Evolutionary conservation across 1,140 invertebrate species (phyloP), one percentile per base, ranked within the genome.

Genomic region (Drosophila cardini): DNA sequence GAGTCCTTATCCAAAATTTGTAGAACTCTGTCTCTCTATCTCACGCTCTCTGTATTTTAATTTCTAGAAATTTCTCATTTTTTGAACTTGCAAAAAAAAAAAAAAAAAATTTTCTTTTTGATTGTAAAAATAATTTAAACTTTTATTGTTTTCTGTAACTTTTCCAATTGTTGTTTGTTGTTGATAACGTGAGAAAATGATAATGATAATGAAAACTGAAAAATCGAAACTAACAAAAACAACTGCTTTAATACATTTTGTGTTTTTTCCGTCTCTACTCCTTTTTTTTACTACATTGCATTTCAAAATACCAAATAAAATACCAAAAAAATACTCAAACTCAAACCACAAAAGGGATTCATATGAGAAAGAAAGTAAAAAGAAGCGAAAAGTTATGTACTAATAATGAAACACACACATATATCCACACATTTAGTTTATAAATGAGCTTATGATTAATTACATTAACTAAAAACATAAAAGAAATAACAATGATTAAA

Each of bases 291-390:
- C 21, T 90, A 90, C 85, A 89, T 89, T 89, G 85, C 84, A 89
- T 89, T 89, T 90, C 45, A 53, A 61, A 55, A 52, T 34, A 15
- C 21, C 21, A 26, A 26, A 26, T 4, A 60, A 45, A 45, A 16
- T 18, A 45, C 15, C n/a, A 52, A 58, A 57, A 50, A 21, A 15
- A 60, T n/a, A 42, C 38, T 42, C 11, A 57, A 53, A 53, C 62
- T 43, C 18, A 60, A 30, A 84, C 80, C 82, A 85, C 83, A 90
- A 90, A 90, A 91, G 90, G 90, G 87, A 91, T 75, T 91, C 90
- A 82, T 82, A 91, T 87, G 90, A 91, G 80, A 91, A 91, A 91
- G 90, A 91, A 91, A 91, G 86, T 89, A 91, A 91, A 90, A 91
- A 91, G 78, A 91, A 91, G 77, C 87, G 72, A 89, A 91, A 89